Conservation (phyloP, 2,888 invertebrate genomes). For the Panzeria rudis region DNA sequence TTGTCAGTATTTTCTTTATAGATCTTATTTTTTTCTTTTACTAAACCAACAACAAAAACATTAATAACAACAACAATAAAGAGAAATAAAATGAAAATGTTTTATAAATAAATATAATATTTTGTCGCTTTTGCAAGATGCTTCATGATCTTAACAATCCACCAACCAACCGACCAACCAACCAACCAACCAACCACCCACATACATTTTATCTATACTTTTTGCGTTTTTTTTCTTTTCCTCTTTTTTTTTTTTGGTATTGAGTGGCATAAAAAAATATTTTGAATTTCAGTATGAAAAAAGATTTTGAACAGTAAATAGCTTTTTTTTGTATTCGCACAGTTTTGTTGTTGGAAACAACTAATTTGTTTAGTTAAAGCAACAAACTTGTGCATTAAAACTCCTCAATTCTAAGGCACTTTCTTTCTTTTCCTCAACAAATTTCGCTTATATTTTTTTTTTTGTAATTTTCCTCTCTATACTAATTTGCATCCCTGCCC, state of each 20-base stretch:
- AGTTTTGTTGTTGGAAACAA: not conserved
- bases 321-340: not conserved
- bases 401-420: not conserved
- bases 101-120: conserved; percentile 70
- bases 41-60: conserved; percentile 34
- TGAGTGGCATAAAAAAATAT: conserved; percentile 48
- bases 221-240: conserved; percentile 14
- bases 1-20: conserved; percentile 41
- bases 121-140: conserved; percentile 69
- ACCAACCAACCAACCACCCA: conserved; percentile 45
- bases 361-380: not conserved
- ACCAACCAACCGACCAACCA: conserved; percentile 23
- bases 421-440: not conserved
- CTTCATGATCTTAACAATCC: conserved; percentile 20
- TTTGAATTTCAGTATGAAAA: conserved; percentile 46
- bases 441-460: not conserved
- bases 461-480: conserved; percentile 22
- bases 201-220: conserved; percentile 29
- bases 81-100: conserved; percentile 57
- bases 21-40: conserved; percentile 44
- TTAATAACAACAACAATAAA: conserved; percentile 29
- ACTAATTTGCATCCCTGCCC: conserved; percentile 39
- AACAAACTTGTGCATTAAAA: conserved; percentile 10
- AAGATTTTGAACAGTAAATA: conserved; percentile 39
- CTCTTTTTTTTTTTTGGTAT: conserved; percentile 28